Base-by-base conservation (phyloP, 2,797 vertebrate species). In the Tokudaia tokunoshimensis region DNA sequence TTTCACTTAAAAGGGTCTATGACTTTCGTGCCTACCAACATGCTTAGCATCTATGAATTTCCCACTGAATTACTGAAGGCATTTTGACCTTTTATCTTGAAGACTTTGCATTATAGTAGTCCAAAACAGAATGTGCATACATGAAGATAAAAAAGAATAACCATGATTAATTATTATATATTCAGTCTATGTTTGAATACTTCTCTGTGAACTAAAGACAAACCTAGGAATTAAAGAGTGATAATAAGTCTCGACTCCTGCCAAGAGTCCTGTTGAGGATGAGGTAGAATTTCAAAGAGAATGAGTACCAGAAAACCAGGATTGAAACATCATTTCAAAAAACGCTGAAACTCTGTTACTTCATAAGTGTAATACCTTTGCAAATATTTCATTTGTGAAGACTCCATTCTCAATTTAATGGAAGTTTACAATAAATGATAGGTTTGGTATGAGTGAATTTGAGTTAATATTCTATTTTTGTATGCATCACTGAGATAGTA, bases 1-100 rank as follows among this genome's bases (percentile, higher is more conserved):
- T 90, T 78, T 97, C 11, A 34, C 14, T 19, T 84, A 76, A 95
- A 96, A 55, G 5, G 50, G 6, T 57, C 14, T 91, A 78, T 50
- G 57, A 65, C 47, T 72, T 81, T 88, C 5, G 63, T 83, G 59
- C 55, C 13, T 63, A 63, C 8, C 94, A 67, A 75, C 59, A 15
- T 85, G 24, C 3, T 70, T 70, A 94, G 90, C 44, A 75, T 78
- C 31, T 85, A 29, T 11, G 31, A 61, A 89, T 37, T 82, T 19
- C 8, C 15, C 61, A 92, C 19, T 55, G 8, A 94, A 12, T 91
- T 82, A 75, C 2, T 57, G 82, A 96, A 78, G 12, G 31, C 91
- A 26, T 59, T 81, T 94, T 55, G 11, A 29, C 75, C 50, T 9
- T 50, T 76, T 22, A 29, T 37, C n/a, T 15, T 37, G 3, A 90